phyloP scores from a whole-genome alignment of 2,797 vertebrate species.

The Helostoma temminkii region DNA sequence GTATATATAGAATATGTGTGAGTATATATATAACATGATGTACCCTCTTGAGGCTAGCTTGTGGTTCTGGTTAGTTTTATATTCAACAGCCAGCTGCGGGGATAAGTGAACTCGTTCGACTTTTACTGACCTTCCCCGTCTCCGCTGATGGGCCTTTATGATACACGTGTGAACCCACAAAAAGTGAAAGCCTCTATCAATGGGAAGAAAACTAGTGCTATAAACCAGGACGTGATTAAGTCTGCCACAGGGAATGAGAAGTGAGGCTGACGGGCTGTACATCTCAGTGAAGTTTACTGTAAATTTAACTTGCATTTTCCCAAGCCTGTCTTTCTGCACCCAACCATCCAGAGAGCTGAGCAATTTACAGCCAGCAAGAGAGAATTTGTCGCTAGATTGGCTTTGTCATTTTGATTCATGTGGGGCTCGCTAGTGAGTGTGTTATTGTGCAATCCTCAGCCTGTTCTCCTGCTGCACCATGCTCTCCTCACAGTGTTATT shows the following conservation, averaged over 20 bases:
- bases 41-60: constrained; percentile 44
- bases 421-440: constrained; percentile 49
- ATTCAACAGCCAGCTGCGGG: constrained; percentile 52
- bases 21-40: background rate
- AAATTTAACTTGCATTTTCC: constrained; percentile 47
- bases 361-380: constrained; percentile 60
- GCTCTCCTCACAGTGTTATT: constrained; percentile 63
- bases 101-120: constrained; percentile 43
- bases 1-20: background rate
- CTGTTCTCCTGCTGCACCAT: constrained; percentile 30
- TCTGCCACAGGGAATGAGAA: constrained; percentile 27
- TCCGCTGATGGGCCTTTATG: constrained; percentile 50
- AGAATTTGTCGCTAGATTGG: constrained; percentile 71
- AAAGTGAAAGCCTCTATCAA: constrained; percentile 41
- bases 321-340: constrained; percentile 31
- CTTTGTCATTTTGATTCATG: constrained; percentile 79
- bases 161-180: constrained; percentile 43
- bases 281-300: constrained; percentile 60
- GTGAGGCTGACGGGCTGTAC: constrained; percentile 28
- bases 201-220: constrained; percentile 28
- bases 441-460: constrained; percentile 59
- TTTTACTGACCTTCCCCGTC: constrained; percentile 52
- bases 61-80: constrained; percentile 56
- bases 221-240: constrained; percentile 66
- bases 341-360: constrained; percentile 51